Evolutionary conservation across 1,140 invertebrate species (phyloP).

Genomic region (Ceratoteleas bidentatus): DNA sequence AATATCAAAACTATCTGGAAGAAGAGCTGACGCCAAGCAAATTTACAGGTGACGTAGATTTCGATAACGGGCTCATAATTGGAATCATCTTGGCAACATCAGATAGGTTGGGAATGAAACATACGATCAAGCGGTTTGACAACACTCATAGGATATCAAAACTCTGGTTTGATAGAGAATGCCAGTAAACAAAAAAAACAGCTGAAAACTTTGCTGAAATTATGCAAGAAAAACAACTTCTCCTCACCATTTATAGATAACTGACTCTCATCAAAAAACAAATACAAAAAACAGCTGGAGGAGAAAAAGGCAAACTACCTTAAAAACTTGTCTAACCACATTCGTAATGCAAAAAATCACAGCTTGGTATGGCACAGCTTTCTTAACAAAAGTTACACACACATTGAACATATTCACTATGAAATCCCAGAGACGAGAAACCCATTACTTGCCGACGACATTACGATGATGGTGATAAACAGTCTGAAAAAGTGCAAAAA

Average conservation of each 20-base stretch:
- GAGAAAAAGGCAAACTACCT: no score
- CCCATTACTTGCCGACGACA: slow-evolving; percentile 2
- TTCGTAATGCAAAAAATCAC: no score
- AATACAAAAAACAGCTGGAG: no score
- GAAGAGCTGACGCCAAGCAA: no score
- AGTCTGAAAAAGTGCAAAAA: slow-evolving; percentile 15
- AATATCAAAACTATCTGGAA: no score
- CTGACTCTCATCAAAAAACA: no score
- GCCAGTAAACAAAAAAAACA: neutral
- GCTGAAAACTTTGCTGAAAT: neutral
- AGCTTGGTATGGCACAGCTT: no score
- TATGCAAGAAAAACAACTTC: neutral
- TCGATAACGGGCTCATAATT: no score
- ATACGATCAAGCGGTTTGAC: neutral
- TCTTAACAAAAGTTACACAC: neutral
- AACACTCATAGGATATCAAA: neutral
- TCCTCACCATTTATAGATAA: neutral
- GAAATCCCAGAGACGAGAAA: neutral
- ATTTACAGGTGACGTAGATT: no score
- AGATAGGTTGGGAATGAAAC: neutral
- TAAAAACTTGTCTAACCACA: no score
- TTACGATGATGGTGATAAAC: neutral
- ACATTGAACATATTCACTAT: no score
- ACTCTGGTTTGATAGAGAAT: slow-evolving; percentile 1
- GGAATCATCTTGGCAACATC: no score